phyloP scores from a whole-genome alignment of 2,113 vertebrate genomes.

The Festucalex cinctus region DNA sequence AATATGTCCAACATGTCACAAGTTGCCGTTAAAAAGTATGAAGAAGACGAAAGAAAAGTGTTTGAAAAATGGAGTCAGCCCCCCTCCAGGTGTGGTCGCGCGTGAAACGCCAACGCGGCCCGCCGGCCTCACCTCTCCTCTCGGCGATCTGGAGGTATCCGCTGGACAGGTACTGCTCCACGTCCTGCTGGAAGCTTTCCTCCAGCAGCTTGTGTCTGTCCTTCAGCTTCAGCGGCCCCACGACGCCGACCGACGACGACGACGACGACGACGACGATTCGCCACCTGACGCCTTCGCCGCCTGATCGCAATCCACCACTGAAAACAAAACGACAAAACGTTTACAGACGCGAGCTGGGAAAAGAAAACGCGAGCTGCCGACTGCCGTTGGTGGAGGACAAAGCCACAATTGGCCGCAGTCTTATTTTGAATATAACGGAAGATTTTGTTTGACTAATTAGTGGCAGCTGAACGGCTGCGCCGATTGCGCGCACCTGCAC shows the following conservation, averaged over 20 bases:
- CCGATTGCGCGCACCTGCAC: too few species aligned
- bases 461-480: too few species aligned
- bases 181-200: slow-evolving; percentile 97
- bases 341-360: background rate
- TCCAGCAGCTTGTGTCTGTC: slow-evolving; percentile 97
- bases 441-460: too few species aligned
- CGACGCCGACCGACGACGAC: slow-evolving; percentile 61
- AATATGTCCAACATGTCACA: too few species aligned
- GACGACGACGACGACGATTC: slow-evolving; percentile 62
- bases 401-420: too few species aligned
- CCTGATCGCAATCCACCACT: slow-evolving; percentile 76
- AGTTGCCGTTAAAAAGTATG: too few species aligned
- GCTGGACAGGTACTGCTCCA: slow-evolving; percentile 96
- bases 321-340: slow-evolving; percentile 10
- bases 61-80: background rate
- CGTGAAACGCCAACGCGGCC: background rate
- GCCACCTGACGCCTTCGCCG: too few species aligned
- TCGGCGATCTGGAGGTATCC: slow-evolving; percentile 93
- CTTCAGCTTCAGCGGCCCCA: slow-evolving; percentile 84
- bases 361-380: too few species aligned
- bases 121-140: slow-evolving; percentile 87
- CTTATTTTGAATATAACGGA: too few species aligned
- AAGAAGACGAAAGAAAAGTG: too few species aligned
- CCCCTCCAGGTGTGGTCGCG: background rate
- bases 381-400: background rate